phyloP scores from a whole-genome alignment of 2,797 vertebrate species.

The Syncerus caffer region DNA sequence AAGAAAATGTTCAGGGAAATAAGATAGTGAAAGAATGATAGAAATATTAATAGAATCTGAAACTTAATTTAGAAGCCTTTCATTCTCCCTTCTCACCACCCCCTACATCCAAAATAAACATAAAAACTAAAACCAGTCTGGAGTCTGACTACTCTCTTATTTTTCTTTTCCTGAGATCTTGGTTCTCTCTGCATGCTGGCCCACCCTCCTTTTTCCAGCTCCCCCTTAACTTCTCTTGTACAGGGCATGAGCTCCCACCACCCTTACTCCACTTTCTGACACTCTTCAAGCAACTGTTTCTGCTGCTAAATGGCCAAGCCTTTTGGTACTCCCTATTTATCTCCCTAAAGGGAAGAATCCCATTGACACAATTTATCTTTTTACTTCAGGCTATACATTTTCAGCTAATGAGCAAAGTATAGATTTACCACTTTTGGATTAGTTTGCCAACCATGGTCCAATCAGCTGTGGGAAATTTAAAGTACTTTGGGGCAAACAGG shows the following conservation, averaged over 20 bases:
- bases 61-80: background rate
- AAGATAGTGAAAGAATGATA: background rate
- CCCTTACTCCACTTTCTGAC: background rate
- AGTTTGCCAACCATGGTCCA: background rate
- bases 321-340: background rate
- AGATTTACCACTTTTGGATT: background rate
- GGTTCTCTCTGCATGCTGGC: background rate
- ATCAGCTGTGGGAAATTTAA: background rate
- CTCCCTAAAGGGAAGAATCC: background rate
- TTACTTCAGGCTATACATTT: background rate
- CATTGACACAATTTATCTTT: background rate
- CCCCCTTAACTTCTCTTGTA: background rate
- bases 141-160: background rate
- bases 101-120: background rate
- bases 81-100: background rate
- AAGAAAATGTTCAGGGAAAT: background rate
- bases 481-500: background rate
- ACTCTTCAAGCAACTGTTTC: background rate
- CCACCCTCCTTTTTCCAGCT: background rate
- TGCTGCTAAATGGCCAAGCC: background rate
- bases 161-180: background rate
- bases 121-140: background rate
- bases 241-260: background rate
- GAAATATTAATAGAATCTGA: background rate
- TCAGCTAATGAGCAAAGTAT: background rate